Conservation (phyloP, 2,888 invertebrate species). For the Willowsia nigromaculata region DNA sequence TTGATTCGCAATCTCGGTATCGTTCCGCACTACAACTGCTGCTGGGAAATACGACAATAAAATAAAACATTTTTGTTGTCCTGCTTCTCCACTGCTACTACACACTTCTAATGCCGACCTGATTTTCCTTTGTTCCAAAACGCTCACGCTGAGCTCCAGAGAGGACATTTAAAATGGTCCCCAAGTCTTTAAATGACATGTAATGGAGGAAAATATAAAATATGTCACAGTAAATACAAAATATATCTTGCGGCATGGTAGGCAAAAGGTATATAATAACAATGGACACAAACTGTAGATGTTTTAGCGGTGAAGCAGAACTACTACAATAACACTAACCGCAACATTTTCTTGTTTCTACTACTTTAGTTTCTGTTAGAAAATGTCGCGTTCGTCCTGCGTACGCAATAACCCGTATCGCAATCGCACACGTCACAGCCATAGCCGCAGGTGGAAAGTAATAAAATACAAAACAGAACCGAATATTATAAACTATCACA, state of each 20-base stretch:
- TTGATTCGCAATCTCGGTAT: slow-evolving; percentile 39
- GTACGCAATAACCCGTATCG: slow-evolving; percentile 32
- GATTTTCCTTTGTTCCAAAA: slow-evolving; percentile 37
- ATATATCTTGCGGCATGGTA: neutral
- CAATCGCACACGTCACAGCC: slow-evolving; percentile 69
- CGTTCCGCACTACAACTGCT: neutral
- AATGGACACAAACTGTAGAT: neutral
- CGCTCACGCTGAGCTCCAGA: slow-evolving; percentile 16
- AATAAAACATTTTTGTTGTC: slow-evolving; percentile 9
- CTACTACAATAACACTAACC: neutral
- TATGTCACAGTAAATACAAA: slow-evolving; percentile 49
- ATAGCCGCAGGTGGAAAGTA: slow-evolving; percentile 63
- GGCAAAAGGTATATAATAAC: neutral
- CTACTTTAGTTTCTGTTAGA: neutral
- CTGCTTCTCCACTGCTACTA: neutral
- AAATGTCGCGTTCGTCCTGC: neutral
- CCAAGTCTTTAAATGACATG: slow-evolving; percentile 65
- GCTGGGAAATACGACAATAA: neutral
- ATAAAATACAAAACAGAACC: slow-evolving; percentile 62
- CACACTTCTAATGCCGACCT: slow-evolving; percentile 29
- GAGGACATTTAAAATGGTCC: slow-evolving; percentile 39
- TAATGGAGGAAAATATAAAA: slow-evolving; percentile 67
- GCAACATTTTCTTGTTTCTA: slow-evolving; percentile 19
- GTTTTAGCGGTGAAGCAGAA: neutral
- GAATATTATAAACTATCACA: slow-evolving; percentile 25